A percentile compares a stretch with the other conserved stretches of the same genome.
These are phyloP conservation scores for Onychostruthus taczanowskii DNA, from an alignment of 2,113 vertebrate species.

Conservation along the genomic window DNA sequence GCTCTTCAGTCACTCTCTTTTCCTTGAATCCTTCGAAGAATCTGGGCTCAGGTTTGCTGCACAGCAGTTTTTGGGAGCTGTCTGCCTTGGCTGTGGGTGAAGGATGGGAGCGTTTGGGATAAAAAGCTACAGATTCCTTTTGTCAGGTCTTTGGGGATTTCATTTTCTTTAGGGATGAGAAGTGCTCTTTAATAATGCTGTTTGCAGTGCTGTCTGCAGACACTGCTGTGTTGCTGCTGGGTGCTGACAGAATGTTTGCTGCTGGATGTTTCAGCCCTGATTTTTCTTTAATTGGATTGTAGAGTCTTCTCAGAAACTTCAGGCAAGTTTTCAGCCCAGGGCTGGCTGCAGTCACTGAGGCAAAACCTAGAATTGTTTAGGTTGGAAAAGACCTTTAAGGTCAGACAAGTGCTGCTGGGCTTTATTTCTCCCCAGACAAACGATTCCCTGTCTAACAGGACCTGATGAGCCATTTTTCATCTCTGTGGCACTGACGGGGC, in stretches of 20 bases:
- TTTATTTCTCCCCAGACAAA: background rate
- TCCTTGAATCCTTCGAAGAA: background rate
- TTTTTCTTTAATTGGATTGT: background rate
- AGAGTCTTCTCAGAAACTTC: background rate
- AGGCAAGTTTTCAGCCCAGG: background rate
- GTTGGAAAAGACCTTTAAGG: background rate
- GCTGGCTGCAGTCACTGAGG: background rate
- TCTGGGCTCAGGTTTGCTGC: background rate
- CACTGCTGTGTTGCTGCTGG: background rate
- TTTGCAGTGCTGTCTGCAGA: background rate
- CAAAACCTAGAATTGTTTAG: background rate
- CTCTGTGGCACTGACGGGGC: background rate
- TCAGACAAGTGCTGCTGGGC: background rate
- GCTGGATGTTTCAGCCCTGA: background rate
- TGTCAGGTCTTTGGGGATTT: background rate
- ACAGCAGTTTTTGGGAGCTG: background rate
- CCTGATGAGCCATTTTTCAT: conserved; percentile 23
- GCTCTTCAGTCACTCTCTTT: background rate
- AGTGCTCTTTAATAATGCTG: background rate
- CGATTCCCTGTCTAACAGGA: background rate
- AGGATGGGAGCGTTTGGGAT: background rate
- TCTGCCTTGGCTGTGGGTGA: background rate
- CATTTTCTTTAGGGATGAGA: background rate
- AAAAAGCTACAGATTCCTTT: background rate
- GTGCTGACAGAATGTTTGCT: background rate